phyloP scores from a whole-genome alignment of 2,113 vertebrate genomes.

The Pristiophorus japonicus region DNA sequence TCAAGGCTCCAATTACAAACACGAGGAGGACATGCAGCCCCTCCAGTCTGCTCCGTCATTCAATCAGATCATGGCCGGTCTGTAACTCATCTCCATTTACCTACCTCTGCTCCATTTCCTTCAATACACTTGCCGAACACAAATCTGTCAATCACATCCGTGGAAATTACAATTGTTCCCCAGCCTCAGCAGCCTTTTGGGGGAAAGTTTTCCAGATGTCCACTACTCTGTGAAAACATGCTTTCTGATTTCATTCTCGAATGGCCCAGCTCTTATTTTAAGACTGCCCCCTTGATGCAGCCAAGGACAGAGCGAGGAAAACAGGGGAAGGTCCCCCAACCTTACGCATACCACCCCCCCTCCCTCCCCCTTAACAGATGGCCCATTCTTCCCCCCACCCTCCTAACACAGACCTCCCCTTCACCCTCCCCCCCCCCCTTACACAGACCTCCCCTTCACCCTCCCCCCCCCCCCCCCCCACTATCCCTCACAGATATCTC shows the following conservation, averaged over 20 bases:
- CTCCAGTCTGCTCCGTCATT: neutral
- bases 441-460: no score
- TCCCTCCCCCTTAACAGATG: no score
- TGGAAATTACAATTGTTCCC: neutral
- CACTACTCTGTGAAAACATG: neutral
- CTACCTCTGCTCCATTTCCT: neutral
- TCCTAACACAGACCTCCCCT: neutral
- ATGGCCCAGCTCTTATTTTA: neutral
- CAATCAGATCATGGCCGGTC: neutral
- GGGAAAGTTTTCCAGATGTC: neutral
- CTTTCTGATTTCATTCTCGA: neutral
- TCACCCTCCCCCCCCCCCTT: no score
- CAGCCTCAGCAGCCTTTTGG: neutral
- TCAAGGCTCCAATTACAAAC: neutral
- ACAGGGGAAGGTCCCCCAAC: neutral
- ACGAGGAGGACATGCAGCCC: neutral
- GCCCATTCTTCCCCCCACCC: no score
- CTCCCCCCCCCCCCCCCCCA: no score
- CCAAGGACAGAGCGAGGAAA: neutral
- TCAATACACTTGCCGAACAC: no score
- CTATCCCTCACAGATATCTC: no score
- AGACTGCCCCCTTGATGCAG: neutral
- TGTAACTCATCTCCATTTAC: neutral
- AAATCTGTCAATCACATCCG: neutral
- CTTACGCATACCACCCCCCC: neutral